Evolutionary conservation across 2,797 vertebrate species (phyloP).

Genomic region (Glossophaga mutica): DNA sequence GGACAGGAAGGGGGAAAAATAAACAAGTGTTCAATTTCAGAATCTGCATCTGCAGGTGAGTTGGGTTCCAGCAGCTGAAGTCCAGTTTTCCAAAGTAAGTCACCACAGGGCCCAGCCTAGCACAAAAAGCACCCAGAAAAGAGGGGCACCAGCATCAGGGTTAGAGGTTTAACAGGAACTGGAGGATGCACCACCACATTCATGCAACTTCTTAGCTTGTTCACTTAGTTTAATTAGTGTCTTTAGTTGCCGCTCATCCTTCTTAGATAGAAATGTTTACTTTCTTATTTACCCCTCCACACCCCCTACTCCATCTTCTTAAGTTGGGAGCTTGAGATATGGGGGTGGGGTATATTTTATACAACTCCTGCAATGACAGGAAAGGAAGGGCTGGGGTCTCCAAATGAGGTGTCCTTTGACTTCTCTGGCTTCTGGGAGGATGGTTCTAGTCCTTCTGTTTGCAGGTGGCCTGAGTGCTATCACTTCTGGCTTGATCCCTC

Average conservation of each 20-base stretch:
- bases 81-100: neutral
- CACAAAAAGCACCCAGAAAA: neutral
- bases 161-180: neutral
- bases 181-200: too few species aligned
- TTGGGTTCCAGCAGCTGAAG: neutral
- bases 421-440: neutral
- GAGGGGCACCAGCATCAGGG: too few species aligned
- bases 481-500: neutral
- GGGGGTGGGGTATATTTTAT: neutral
- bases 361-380: neutral
- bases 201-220: neutral
- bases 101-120: neutral
- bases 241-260: neutral
- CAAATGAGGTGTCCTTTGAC: neutral
- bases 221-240: neutral
- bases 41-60: neutral
- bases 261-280: neutral
- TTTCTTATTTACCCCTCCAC: neutral
- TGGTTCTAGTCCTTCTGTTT: neutral
- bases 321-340: neutral
- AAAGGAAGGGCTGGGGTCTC: neutral
- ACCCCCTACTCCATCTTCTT: neutral
- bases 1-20: neutral
- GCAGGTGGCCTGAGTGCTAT: neutral
- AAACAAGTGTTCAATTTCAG: neutral